Evolutionary conservation across 1,140 invertebrate species (phyloP).

Genomic region (Drosophila littoralis): DNA sequence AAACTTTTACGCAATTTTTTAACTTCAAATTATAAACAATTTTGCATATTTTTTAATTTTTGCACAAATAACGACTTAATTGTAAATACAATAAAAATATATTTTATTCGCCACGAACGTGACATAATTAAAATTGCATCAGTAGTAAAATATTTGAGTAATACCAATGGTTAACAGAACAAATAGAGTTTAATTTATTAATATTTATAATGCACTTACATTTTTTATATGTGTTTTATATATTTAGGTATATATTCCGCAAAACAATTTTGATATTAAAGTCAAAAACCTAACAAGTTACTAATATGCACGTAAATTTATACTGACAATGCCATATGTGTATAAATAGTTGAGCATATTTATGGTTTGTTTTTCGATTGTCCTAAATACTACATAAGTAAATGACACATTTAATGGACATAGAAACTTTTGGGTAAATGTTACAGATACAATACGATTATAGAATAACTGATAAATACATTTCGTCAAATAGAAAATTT

Average conservation of each 20-base stretch:
- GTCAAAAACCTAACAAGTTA: slow-evolving; percentile 31
- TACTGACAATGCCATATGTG: slow-evolving; percentile 15
- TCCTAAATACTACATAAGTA: slow-evolving; percentile 74
- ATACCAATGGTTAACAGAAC: slow-evolving; percentile 79
- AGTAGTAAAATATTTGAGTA: slow-evolving; percentile 63
- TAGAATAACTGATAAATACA: slow-evolving; percentile 72
- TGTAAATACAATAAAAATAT: slow-evolving; percentile 74
- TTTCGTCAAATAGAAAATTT: slow-evolving; percentile 32
- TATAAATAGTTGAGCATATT: slow-evolving; percentile 47
- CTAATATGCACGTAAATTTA: slow-evolving; percentile 2
- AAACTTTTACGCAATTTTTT: slow-evolving; percentile 31
- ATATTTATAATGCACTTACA: slow-evolving; percentile 23
- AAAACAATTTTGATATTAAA: slow-evolving; percentile 19
- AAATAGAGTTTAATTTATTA: slow-evolving; percentile 55
- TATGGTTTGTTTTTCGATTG: slow-evolving; percentile 15
- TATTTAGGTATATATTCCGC: slow-evolving; percentile 1
- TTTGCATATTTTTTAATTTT: slow-evolving; percentile 68
- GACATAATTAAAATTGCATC: slow-evolving; percentile 64
- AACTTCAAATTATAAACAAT: slow-evolving; percentile 65
- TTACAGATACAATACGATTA: slow-evolving; percentile 58
- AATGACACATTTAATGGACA: slow-evolving; percentile 81
- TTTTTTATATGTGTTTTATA: slow-evolving; percentile 1
- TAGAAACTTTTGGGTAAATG: slow-evolving; percentile 73
- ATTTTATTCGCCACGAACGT: slow-evolving; percentile 56
- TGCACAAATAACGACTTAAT: slow-evolving; percentile 79